Percentiles rank a stretch among this genome's conserved stretches.
Conservation (phyloP, 2,113 vertebrate species). For the Triplophysa dalaica region DNA sequence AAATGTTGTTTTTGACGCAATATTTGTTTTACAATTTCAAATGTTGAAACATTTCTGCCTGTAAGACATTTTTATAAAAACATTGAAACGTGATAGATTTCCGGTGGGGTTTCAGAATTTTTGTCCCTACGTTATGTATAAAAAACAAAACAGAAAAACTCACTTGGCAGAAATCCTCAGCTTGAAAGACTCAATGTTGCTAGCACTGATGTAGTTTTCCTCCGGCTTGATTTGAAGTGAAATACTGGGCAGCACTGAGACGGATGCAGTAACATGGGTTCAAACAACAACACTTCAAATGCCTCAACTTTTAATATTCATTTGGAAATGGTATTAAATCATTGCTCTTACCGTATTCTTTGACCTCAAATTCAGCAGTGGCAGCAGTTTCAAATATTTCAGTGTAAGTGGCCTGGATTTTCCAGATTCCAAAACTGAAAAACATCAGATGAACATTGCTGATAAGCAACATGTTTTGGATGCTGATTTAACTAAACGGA, state of each 20-base stretch:
- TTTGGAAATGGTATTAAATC: neutral
- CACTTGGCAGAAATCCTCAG: slow-evolving; percentile 70
- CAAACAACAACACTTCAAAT: neutral
- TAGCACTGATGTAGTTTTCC: slow-evolving; percentile 62
- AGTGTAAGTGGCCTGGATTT: slow-evolving; percentile 83
- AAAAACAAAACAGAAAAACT: slow-evolving; percentile 8
- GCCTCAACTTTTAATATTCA: neutral
- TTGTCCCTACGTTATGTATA: no score
- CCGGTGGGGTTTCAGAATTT: no score
- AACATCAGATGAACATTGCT: slow-evolving; percentile 25
- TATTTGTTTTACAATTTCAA: no score
- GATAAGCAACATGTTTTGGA: neutral
- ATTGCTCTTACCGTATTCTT: slow-evolving; percentile 85
- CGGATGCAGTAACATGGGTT: neutral
- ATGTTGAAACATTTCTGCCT: no score
- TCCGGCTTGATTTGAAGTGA: slow-evolving; percentile 64
- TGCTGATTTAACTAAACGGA: no score
- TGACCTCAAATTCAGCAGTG: slow-evolving; percentile 83
- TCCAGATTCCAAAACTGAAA: slow-evolving; percentile 85
- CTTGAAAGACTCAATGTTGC: slow-evolving; percentile 57
- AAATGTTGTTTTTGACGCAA: no score
- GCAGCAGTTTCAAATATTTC: slow-evolving; percentile 78
- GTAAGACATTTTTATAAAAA: no score
- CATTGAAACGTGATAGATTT: no score
- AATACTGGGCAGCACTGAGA: slow-evolving; percentile 74